Conservation (phyloP, 2,888 invertebrate species). For the Drosophila meridiana region DNA sequence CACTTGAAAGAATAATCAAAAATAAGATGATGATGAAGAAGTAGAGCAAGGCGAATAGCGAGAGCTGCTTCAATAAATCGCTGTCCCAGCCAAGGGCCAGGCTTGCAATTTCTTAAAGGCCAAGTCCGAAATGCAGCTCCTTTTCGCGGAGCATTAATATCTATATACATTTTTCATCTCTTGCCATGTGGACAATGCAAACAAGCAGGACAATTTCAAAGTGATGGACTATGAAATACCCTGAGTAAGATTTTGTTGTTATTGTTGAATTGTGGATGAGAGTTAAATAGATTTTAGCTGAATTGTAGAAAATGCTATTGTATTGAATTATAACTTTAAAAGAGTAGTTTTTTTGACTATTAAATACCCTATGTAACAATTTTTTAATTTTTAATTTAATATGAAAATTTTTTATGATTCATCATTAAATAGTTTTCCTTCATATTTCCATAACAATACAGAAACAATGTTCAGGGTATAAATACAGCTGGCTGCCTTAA, state of each 20-base stretch:
- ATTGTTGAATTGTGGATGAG: neutral
- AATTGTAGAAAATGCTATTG: too few species aligned
- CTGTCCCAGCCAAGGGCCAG: constrained; percentile 34
- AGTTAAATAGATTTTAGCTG: too few species aligned
- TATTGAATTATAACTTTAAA: too few species aligned
- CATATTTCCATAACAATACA: neutral
- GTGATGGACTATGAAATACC: neutral
- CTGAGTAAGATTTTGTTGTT: neutral
- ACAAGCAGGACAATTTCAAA: constrained; percentile 23
- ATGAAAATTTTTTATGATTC: too few species aligned
- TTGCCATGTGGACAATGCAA: constrained; percentile 58
- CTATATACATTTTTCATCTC: constrained; percentile 68
- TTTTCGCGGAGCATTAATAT: constrained; percentile 60
- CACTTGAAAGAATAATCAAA: constrained; percentile 7
- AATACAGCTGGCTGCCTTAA: constrained; percentile 36
- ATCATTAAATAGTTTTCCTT: neutral
- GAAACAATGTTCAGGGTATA: constrained; percentile 26
- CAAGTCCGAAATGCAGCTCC: constrained; percentile 57
- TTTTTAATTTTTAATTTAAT: too few species aligned
- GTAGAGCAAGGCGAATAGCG: neutral
- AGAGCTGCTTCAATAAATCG: constrained; percentile 62
- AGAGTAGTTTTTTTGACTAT: neutral
- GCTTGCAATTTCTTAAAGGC: constrained; percentile 63
- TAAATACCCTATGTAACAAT: too few species aligned
- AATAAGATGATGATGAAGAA: constrained; percentile 2